These are phyloP conservation scores for Drosophila borealis DNA, from an alignment of 2,888 invertebrate species.

Conservation along the genomic window DNA sequence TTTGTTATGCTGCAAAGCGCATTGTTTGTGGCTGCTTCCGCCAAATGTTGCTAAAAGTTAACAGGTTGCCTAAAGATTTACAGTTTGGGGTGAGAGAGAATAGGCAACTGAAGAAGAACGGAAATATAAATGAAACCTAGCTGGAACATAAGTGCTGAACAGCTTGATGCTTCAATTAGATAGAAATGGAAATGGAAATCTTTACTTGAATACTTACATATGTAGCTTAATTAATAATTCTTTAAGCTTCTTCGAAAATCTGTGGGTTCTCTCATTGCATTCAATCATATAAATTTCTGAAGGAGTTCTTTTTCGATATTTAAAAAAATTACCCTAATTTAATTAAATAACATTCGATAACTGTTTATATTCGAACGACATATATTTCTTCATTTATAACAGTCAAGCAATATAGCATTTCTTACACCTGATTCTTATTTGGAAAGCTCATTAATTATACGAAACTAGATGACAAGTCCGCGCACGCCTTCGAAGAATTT, in stretches of 20 bases:
- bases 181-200: not conserved
- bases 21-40: constrained; percentile 17
- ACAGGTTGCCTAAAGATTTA: constrained; percentile 56
- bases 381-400: constrained; percentile 1
- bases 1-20: constrained; percentile 8
- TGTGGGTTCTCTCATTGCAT: no score
- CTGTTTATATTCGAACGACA: not conserved
- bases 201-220: not conserved
- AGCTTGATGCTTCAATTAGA: not conserved
- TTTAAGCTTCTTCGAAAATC: no score
- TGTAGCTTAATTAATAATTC: no score
- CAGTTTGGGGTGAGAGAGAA: constrained; percentile 4
- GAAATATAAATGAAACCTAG: not conserved
- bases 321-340: no score
- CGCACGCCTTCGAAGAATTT: constrained; percentile 53
- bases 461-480: constrained; percentile 56
- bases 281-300: no score
- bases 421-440: constrained; percentile 17
- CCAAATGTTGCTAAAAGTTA: constrained; percentile 50
- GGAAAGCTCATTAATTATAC: constrained; percentile 63
- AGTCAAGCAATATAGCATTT: not conserved
- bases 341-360: no score
- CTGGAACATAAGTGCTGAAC: not conserved
- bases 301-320: no score
- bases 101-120: not conserved